Conservation (phyloP, 2,888 invertebrate genomes). For the Drosophila bunnanda region DNA sequence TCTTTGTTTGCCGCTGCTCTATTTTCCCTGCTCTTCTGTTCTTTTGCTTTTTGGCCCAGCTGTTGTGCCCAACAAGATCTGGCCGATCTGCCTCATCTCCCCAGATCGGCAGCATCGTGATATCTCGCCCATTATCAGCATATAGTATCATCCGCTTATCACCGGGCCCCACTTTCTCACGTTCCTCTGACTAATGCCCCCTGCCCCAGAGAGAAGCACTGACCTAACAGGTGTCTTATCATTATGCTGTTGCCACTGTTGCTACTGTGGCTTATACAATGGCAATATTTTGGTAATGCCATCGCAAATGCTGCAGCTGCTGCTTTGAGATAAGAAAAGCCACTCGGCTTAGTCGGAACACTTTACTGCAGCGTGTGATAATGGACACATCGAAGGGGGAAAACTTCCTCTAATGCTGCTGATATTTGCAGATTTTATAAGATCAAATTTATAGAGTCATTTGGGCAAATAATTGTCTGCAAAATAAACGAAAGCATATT, state of each 20-base stretch:
- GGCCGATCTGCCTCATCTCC: conserved; percentile 3
- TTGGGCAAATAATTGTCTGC: conserved; percentile 4
- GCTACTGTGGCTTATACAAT: conserved; percentile 14
- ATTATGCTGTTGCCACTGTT: conserved; percentile 14
- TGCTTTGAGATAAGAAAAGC: conserved; percentile 15
- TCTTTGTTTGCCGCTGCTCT: conserved; percentile 72
- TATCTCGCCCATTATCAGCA: conserved; percentile 13
- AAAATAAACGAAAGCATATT: conserved; percentile 9
- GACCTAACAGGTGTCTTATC: conserved; percentile 54
- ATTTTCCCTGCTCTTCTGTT: conserved; percentile 54
- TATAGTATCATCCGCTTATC: conserved; percentile 51
- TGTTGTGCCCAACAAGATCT: conserved; percentile 54
- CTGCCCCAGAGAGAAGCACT: conserved; percentile 41
- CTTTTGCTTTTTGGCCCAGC: conserved; percentile 57
- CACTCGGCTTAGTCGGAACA: neutral
- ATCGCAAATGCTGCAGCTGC: conserved; percentile 26
- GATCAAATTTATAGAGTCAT: neutral
- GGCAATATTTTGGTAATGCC: conserved; percentile 7
- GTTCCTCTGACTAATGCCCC: conserved; percentile 70
- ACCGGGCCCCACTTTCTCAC: conserved; percentile 62
- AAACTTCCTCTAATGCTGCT: neutral
- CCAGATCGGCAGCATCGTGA: neutral
- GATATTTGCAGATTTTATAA: neutral
- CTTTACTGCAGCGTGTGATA: conserved; percentile 28
- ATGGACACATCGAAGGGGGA: neutral